These are phyloP conservation scores for Brenthis daphne DNA, from an alignment of 2,888 invertebrate genomes.

Conservation along the genomic window DNA sequence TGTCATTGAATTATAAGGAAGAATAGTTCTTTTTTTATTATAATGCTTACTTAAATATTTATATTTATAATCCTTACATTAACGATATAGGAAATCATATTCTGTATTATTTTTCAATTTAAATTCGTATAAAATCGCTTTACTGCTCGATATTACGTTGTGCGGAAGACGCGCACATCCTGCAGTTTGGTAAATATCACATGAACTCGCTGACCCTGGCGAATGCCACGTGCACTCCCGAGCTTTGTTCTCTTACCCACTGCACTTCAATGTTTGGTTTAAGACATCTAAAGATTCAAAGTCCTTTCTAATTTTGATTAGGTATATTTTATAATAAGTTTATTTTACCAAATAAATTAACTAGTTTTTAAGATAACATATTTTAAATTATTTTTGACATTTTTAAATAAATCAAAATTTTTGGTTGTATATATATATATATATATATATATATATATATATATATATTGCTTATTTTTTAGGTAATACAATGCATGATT, in stretches of 20 bases:
- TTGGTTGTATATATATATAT: no score
- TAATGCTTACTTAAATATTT: no score
- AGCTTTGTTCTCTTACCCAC: constrained; percentile 34
- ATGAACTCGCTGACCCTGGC: constrained; percentile 64
- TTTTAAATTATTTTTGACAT: no score
- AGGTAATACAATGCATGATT: no score
- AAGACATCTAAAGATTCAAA: constrained; percentile 21
- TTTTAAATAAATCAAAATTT: no score
- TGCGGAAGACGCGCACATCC: constrained; percentile 55
- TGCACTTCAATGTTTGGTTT: constrained; percentile 24
- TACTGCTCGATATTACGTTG: constrained; percentile 39
- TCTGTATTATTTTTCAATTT: not conserved
- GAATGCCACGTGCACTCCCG: constrained; percentile 47
- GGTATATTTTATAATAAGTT: not conserved
- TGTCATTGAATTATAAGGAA: no score
- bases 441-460: no score
- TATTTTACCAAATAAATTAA: not conserved
- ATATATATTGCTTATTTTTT: no score
- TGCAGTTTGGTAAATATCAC: constrained; percentile 68
- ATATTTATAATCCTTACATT: no score
- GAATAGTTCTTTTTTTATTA: no score
- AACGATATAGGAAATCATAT: no score
- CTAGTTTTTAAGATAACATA: no score
- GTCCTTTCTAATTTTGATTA: constrained; percentile 4
- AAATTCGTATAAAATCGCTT: constrained; percentile 22